Conservation (phyloP, 2,888 invertebrate genomes). For the Dolichomitus sp. region DNA sequence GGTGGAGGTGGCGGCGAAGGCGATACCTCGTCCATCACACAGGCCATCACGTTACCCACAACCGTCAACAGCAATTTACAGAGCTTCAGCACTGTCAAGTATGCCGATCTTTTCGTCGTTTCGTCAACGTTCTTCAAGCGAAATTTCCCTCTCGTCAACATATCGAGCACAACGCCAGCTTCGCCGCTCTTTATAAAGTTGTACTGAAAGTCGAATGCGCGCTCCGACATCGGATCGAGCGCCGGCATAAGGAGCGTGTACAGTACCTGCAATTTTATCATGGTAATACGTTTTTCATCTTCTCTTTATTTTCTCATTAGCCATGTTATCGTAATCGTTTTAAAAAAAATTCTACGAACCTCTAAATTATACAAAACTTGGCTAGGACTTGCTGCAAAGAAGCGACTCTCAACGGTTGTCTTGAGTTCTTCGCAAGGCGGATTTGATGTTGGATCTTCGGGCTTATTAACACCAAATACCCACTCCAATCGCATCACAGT, state of each 20-base stretch:
- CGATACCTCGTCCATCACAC: constrained; percentile 88
- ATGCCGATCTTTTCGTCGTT: constrained; percentile 93
- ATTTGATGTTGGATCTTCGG: constrained; percentile 74
- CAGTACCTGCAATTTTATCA: constrained; percentile 88
- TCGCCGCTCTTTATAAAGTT: constrained; percentile 90
- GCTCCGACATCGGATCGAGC: constrained; percentile 92
- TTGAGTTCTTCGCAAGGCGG: constrained; percentile 79
- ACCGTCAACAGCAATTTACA: constrained; percentile 96
- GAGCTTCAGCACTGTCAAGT: constrained; percentile 94
- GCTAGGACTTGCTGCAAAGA: constrained; percentile 91
- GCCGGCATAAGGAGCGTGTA: constrained; percentile 98
- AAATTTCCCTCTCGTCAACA: constrained; percentile 95
- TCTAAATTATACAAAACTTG: constrained; percentile 92
- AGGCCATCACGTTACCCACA: constrained; percentile 93
- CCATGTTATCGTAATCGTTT: neutral
- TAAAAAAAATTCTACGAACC: constrained; percentile 83
- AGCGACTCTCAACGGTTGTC: constrained; percentile 88
- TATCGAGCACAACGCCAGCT: constrained; percentile 91
- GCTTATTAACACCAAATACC: constrained; percentile 87
- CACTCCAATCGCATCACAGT: constrained; percentile 89
- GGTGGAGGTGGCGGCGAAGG: constrained; percentile 78
- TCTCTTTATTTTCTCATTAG: neutral
- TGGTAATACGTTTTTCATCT: neutral
- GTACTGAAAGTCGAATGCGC: constrained; percentile 90
- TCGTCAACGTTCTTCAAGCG: constrained; percentile 92